Base-by-base conservation (phyloP, 2,888 invertebrate species). In the Lasioglossum malachurum region DNA sequence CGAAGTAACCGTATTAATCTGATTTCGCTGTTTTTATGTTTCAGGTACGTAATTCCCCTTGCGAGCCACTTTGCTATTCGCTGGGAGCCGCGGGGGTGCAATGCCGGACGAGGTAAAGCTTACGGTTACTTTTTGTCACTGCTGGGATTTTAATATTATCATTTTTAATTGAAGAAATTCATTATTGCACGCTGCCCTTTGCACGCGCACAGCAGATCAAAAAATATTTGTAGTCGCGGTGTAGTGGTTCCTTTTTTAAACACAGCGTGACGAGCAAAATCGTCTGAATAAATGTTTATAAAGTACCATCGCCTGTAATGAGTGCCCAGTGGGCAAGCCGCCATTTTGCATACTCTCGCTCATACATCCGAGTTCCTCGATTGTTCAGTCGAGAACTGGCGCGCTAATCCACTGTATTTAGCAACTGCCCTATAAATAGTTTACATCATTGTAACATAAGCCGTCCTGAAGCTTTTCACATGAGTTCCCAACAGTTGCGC, bases 21-120 rank as follows among this genome's bases (percentile, higher is more conserved):
- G 75, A 84, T 75, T 69, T 84, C 78, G 19, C 46, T 76, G 38
- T 74, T 87, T 89, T 88, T 90, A 53, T 93, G 93, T 93, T 93
- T 57, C 92, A 93, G 93, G 93, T 93, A 92, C 87, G 93, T 90
- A 75, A 53, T 64, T 74, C 53, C 23, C 53, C 74, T 41, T 27
- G 41, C 71, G 35, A 38, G 49, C 19, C 71, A 53, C 57, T 46
- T 84, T 67, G 67, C 44, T 27, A 41, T 73, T 16, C 81, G 75
- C 38, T 53, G 72, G 38, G 23, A 38, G 35, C 38, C 31, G 19
- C 35, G 23, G 72, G 31, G 27, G 10, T 14, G 60, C 27, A 75
- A 35, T n/a, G 35, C 31, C 35, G 44, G 81, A 12, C 19, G 31
- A 67, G 86, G 72, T 76, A 84, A 84, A 79, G n/a, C 38, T 80